A percentile compares a stretch with the other conserved stretches of the same genome.
These are phyloP conservation scores for Sebastes vulpes DNA, from an alignment of 2,797 vertebrate species.

Conservation along the genomic window DNA sequence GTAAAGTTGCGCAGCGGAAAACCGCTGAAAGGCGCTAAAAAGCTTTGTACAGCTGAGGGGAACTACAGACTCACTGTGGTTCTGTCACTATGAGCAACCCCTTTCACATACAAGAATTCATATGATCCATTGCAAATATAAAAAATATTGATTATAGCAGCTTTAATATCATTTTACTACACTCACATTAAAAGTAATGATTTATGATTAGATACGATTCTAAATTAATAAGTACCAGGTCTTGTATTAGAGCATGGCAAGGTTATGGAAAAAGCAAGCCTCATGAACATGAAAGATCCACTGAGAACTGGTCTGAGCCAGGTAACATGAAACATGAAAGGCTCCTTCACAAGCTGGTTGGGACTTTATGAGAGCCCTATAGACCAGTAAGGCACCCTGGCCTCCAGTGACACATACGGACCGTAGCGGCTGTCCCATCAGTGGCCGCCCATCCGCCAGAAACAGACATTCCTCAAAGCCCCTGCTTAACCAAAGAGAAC, in stretches of 20 bases:
- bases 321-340: conserved; percentile 44
- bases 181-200: neutral
- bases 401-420: conserved; percentile 44
- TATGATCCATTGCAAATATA: neutral
- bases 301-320: conserved; percentile 29
- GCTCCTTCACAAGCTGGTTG: conserved; percentile 7
- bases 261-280: conserved; percentile 17
- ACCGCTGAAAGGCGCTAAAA: neutral
- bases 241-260: neutral
- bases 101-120: neutral
- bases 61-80: neutral
- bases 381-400: conserved; percentile 24
- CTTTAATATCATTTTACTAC: neutral
- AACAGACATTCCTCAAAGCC: conserved; percentile 57
- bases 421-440: conserved; percentile 34
- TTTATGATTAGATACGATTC: neutral
- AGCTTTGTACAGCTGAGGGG: neutral
- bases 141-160: neutral
- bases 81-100: neutral
- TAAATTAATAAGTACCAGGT: neutral
- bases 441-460: conserved; percentile 24
- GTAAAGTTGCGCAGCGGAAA: neutral
- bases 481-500: conserved; percentile 63
- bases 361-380: conserved; percentile 48
- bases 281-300: conserved; percentile 33